These are phyloP conservation scores for Mesoclemmys tuberculata DNA, from an alignment of 2,113 vertebrate genomes.

Conservation along the genomic window DNA sequence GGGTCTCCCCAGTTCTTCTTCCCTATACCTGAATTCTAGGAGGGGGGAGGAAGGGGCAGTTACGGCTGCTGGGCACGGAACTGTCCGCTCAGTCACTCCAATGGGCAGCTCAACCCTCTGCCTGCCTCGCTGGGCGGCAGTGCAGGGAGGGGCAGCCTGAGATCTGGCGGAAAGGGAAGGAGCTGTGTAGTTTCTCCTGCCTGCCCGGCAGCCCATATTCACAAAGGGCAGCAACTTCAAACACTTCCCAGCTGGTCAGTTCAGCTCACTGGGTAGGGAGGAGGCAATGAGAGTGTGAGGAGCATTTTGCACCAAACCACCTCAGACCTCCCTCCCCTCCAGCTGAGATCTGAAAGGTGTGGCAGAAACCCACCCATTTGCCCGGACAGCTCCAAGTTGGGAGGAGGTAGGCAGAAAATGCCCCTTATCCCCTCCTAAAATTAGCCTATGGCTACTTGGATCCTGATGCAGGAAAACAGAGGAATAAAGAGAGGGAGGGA, in stretches of 20 bases:
- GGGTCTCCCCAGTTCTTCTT: background rate
- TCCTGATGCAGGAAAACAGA: background rate
- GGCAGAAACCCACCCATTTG: background rate
- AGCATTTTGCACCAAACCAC: background rate
- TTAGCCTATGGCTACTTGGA: background rate
- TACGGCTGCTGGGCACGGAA: background rate
- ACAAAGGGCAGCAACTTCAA: background rate
- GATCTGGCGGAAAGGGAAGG: background rate
- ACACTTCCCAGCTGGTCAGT: background rate
- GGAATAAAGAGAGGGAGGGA: background rate
- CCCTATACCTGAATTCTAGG: background rate
- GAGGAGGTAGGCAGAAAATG: background rate
- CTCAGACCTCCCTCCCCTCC: background rate
- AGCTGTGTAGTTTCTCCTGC: background rate
- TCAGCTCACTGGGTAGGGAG: background rate
- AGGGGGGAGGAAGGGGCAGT: background rate
- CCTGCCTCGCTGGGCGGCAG: background rate
- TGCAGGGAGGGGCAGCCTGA: background rate
- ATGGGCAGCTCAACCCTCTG: background rate
- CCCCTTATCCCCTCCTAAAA: background rate
- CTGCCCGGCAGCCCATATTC: background rate
- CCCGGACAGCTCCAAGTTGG: background rate
- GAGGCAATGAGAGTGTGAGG: background rate
- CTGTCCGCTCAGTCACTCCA: background rate
- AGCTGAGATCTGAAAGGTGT: background rate